Evolutionary conservation across 2,113 vertebrate species (phyloP).

Genomic region (Chaetops frenatus): DNA sequence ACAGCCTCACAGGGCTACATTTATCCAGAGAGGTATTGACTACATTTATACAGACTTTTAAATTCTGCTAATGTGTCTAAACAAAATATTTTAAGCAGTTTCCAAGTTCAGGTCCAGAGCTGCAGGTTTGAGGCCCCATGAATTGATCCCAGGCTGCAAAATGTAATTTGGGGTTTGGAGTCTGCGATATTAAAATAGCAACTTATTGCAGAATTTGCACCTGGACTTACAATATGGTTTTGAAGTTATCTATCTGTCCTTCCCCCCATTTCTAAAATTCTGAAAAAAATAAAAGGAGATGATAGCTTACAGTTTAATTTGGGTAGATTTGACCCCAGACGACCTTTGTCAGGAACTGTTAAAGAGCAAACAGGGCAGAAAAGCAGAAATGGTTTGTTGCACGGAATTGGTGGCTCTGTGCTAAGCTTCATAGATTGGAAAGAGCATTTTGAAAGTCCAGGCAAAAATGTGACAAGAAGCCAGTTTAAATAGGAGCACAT

Average conservation of each 20-base stretch:
- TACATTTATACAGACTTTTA: not conserved
- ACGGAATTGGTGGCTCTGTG: conserved; percentile 23
- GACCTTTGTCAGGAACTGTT: not conserved
- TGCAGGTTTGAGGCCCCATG: not conserved
- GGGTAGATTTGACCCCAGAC: not conserved
- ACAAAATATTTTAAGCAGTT: not conserved
- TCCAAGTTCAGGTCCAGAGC: not conserved
- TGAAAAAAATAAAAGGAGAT: fast-evolving
- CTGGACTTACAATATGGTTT: not conserved
- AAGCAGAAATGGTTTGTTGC: conserved; percentile 10
- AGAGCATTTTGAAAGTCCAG: conserved; percentile 17
- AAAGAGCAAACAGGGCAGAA: not conserved
- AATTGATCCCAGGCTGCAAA: not conserved
- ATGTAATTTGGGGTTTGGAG: not conserved
- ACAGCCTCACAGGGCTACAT: not conserved
- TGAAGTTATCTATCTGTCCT: not conserved
- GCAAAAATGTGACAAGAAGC: conserved; percentile 63
- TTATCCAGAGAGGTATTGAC: not conserved
- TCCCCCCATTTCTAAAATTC: not conserved
- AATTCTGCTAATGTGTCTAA: not conserved
- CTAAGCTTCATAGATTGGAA: conserved; percentile 25
- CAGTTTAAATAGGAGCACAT: conserved; percentile 42
- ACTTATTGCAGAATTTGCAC: not conserved
- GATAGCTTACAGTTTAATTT: not conserved
- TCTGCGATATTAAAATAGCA: not conserved